phyloP scores from a whole-genome alignment of 2,113 vertebrate species.

The Ivindomyrus marchei region DNA sequence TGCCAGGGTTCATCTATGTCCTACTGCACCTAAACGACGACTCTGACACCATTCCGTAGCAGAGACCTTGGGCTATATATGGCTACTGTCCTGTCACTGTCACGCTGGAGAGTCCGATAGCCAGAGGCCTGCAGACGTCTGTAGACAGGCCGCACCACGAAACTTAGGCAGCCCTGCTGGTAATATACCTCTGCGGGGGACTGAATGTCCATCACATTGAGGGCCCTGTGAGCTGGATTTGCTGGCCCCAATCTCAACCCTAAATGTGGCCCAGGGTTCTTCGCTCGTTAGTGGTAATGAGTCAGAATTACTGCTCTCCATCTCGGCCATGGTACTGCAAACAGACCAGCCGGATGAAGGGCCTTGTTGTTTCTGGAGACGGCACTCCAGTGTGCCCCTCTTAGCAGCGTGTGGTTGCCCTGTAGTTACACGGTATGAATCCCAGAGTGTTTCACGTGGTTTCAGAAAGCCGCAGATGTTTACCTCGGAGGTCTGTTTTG shows the following conservation, averaged over 20 bases:
- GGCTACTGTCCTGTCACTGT: not conserved
- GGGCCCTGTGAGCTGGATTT: not conserved
- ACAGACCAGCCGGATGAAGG: not conserved
- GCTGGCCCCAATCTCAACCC: not conserved
- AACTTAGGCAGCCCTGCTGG: not conserved
- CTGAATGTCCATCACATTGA: not conserved
- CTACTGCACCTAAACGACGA: not conserved
- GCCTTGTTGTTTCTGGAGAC: not conserved
- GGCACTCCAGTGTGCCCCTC: too few species aligned
- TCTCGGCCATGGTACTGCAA: not conserved
- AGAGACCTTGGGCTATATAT: constrained; percentile 8
- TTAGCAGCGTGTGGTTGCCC: not conserved
- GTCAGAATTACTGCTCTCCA: not conserved
- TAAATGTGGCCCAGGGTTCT: not conserved
- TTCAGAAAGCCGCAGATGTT: not conserved
- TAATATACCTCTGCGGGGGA: not conserved
- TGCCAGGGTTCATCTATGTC: not conserved
- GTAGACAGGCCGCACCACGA: not conserved
- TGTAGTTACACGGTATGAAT: not conserved
- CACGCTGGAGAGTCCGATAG: not conserved
- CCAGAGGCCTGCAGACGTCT: not conserved
- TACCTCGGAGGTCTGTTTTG: not conserved
- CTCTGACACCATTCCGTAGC: not conserved
- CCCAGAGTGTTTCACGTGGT: not conserved
- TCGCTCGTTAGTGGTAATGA: not conserved